A percentile compares a stretch with the other conserved stretches of the same genome.
phyloP scores from a whole-genome alignment of 2,888 invertebrate genomes.

The Meta bourneti region DNA sequence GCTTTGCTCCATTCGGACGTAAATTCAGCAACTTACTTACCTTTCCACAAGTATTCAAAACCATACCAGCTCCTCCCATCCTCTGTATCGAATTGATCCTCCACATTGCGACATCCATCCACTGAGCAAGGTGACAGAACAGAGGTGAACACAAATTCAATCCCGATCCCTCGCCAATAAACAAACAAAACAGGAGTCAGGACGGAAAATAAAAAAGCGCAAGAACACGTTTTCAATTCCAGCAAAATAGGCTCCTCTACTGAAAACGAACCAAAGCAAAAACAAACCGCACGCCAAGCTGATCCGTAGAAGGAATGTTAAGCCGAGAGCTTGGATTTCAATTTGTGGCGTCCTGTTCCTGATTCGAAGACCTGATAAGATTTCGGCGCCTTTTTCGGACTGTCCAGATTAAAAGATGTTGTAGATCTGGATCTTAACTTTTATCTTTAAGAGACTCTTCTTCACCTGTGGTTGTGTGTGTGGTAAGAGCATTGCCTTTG shows the following conservation, averaged over 20 bases:
- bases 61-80: constrained; percentile 36
- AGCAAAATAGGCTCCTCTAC: constrained; percentile 28
- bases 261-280: constrained; percentile 23
- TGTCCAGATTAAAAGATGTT: constrained; percentile 62
- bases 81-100: constrained; percentile 36
- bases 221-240: constrained; percentile 60
- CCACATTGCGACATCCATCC: constrained; percentile 17
- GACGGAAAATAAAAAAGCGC: constrained; percentile 10
- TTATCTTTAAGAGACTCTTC: constrained; percentile 26
- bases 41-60: too few relatives aligned
- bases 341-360: constrained; percentile 57
- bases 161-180: constrained; percentile 30
- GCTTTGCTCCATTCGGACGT: too few relatives aligned
- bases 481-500: background rate
- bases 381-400: constrained; percentile 59
- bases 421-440: constrained; percentile 45
- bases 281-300: background rate
- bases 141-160: constrained; percentile 56
- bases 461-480: constrained; percentile 2
- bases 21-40: too few relatives aligned
- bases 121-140: constrained; percentile 60
- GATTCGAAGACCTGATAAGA: constrained; percentile 48
- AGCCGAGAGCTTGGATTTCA: constrained; percentile 58
- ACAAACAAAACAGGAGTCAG: constrained; percentile 16
- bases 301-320: constrained; percentile 34